Percentiles rank a stretch among this genome's conserved stretches.
phyloP scores from a whole-genome alignment of 2,888 invertebrate species.

The Leptinotarsa juncta region DNA sequence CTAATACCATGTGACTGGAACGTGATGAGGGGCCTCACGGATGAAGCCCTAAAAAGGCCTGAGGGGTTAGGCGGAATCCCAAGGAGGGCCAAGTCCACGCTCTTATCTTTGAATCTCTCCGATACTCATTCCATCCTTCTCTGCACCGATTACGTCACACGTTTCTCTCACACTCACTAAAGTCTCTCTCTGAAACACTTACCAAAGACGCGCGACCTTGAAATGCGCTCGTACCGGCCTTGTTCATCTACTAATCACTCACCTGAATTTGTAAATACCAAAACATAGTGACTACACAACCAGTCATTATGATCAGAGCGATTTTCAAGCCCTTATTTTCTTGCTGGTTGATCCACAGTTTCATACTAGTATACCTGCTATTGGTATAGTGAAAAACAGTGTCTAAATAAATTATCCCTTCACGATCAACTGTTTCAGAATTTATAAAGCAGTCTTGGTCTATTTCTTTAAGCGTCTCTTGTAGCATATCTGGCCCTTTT shows the following conservation, averaged over 20 bases:
- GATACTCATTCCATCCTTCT: too few relatives aligned
- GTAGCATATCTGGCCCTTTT: background rate
- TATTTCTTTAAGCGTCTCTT: background rate
- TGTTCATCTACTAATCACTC: conserved; percentile 49
- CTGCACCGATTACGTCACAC: too few relatives aligned
- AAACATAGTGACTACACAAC: conserved; percentile 78
- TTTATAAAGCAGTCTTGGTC: conserved; percentile 1
- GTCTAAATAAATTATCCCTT: background rate
- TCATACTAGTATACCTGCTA: conserved; percentile 52
- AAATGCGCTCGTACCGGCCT: too few relatives aligned
- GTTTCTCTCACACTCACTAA: too few relatives aligned
- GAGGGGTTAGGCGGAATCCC: too few relatives aligned
- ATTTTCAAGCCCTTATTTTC: conserved; percentile 82
- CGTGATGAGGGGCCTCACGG: too few relatives aligned
- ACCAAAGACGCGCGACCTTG: too few relatives aligned
- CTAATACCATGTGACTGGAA: too few relatives aligned
- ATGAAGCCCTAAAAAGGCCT: too few relatives aligned
- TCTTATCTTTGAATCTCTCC: too few relatives aligned
- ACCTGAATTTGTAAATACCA: conserved; percentile 82
- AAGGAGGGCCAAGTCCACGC: too few relatives aligned
- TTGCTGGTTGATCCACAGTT: conserved; percentile 78
- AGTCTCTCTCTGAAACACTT: too few relatives aligned
- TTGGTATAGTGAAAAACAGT: conserved; percentile 30
- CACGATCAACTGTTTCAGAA: background rate
- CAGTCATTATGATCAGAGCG: conserved; percentile 74